These are phyloP conservation scores for Drosophila azteca DNA, from an alignment of 1,140 invertebrate species.

Conservation along the genomic window DNA sequence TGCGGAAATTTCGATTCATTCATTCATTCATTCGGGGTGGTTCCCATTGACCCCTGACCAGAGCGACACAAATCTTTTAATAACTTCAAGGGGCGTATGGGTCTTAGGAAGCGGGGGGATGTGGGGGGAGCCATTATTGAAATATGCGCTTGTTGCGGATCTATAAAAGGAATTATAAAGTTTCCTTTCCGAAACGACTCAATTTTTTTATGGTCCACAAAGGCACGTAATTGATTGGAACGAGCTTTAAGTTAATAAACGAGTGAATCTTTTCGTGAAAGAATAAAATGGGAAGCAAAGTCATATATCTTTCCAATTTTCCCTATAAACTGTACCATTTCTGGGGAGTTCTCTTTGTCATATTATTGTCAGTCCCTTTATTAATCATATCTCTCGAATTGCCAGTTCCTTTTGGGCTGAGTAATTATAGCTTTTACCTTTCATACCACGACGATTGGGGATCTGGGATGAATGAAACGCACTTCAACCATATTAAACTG, in stretches of 20 bases:
- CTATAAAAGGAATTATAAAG: constrained; percentile 47
- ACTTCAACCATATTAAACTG: constrained; percentile 53
- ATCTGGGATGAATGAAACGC: constrained; percentile 36
- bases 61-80: constrained; percentile 64
- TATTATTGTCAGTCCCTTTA: too few relatives aligned
- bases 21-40: constrained; percentile 35
- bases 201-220: constrained; percentile 9
- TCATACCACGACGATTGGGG: constrained; percentile 43
- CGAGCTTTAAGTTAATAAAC: constrained; percentile 12
- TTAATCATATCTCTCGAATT: too few relatives aligned
- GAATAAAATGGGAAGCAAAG: background rate
- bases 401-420: constrained; percentile 18
- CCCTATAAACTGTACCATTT: too few relatives aligned
- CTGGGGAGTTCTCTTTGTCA: too few relatives aligned
- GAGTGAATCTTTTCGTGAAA: background rate
- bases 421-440: constrained; percentile 50
- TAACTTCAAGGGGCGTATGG: constrained; percentile 28
- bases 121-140: constrained; percentile 32
- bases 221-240: constrained; percentile 25
- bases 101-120: constrained; percentile 1
- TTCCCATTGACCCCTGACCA: constrained; percentile 53
- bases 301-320: too few relatives aligned
- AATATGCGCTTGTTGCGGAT: constrained; percentile 39
- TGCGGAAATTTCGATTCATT: constrained; percentile 24
- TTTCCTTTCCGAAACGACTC: constrained; percentile 22